A percentile compares a stretch with the other conserved stretches of the same genome.
Evolutionary conservation across 2,888 invertebrate species (phyloP).

Genomic region (Agrypnus murinus): DNA sequence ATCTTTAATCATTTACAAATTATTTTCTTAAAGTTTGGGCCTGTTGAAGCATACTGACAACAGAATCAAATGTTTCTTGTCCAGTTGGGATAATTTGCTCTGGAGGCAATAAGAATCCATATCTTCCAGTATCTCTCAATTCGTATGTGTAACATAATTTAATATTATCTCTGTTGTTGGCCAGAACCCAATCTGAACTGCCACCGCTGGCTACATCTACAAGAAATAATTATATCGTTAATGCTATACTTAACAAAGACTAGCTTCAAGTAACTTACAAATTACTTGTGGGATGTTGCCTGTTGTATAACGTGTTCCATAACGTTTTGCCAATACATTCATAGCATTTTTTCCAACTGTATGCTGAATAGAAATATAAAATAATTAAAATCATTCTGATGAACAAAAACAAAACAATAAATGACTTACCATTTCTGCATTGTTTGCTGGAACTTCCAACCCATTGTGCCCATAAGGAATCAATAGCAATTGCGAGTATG

Average conservation of each 20-base stretch:
- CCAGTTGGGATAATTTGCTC: conserved; percentile 79
- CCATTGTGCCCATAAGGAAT: conserved; percentile 79
- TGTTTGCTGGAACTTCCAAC: conserved; percentile 73
- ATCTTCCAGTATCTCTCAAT: conserved; percentile 76
- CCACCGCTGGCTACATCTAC: conserved; percentile 77
- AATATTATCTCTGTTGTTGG: conserved; percentile 70
- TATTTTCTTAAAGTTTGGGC: background rate
- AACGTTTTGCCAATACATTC: conserved; percentile 65
- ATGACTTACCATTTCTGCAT: conserved; percentile 72
- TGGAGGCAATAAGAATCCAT: conserved; percentile 81
- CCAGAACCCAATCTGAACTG: conserved; percentile 83
- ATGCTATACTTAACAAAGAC: background rate
- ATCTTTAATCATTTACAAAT: too few relatives aligned
- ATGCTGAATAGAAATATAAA: conserved; percentile 61
- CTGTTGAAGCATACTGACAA: conserved; percentile 68
- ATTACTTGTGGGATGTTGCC: conserved; percentile 72
- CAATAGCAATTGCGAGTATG: conserved; percentile 79
- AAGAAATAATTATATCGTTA: conserved; percentile 1
- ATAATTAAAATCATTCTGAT: conserved; percentile 11
- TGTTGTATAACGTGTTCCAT: conserved; percentile 69
- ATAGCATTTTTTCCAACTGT: conserved; percentile 65
- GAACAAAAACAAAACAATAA: background rate
- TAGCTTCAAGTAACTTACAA: conserved; percentile 67
- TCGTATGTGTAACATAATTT: conserved; percentile 79
- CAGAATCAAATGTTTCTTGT: conserved; percentile 77